Base-by-base conservation (phyloP, 2,797 vertebrate genomes). In the Crax fasciolata region DNA sequence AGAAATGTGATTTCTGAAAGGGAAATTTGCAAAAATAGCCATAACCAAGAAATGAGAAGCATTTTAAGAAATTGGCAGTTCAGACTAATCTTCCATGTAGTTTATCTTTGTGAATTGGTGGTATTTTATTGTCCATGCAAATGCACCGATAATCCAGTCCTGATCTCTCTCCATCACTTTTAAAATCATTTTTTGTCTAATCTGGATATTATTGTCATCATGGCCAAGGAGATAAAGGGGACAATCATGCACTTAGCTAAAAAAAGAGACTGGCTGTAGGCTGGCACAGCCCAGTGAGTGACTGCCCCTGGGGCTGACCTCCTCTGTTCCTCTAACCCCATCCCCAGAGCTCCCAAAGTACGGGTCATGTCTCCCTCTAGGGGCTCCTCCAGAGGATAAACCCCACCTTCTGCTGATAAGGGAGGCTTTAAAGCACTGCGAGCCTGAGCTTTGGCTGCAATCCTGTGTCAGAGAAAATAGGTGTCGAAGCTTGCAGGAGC, bases 1-100 rank as follows among this genome's bases (percentile, higher is more conserved):
- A 97, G 96, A 97, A 97, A 97, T 96, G 94, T 71, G 95, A 97
- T 97, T 97, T 97, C 94, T 89, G 70, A 81, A 96, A 92, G 94
- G 96, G 94, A 97, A 97, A 97, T 97, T 97, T 97, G 79, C 96
- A 96, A 95, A 96, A 96, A 95, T 94, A 91, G 90, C 81, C 96
- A 96, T 96, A 97, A 96, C 96, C 87, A 89, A 94, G 95, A 96
- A 96, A 97, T 96, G 95, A 97, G 90, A 87, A 97, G 55, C 88
- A 59, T 95, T 93, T 90, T 91, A 96, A 96, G 96, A 84, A 96
- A 95, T 51, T 77, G 93, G 94, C 84, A 84, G 87, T 82, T 94
- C 72, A 57, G 63, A 30, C 80, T 97, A 90, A 97, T 96, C 89
- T 91, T 90, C 91, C 70, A 8, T 7, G 10, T 76, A 84, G 77